Conservation (phyloP, 2,888 invertebrate species). For the Lepidocyrtinus sp. region DNA sequence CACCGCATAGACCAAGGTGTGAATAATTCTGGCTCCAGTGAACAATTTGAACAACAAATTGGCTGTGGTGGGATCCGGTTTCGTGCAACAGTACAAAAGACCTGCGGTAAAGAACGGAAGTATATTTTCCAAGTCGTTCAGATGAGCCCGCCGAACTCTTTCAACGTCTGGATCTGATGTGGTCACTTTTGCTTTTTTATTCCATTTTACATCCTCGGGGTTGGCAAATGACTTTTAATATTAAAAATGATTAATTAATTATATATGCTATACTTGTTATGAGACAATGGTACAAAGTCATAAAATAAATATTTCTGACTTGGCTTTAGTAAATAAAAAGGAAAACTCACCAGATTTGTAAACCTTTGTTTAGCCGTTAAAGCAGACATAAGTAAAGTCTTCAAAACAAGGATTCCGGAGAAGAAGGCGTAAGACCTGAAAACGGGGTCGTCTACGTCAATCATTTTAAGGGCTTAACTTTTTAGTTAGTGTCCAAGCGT, state of each 20-base stretch:
- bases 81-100: slow-evolving; percentile 77
- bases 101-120: slow-evolving; percentile 78
- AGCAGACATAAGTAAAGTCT: slow-evolving; percentile 73
- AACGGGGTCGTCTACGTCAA: slow-evolving; percentile 34
- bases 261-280: not conserved
- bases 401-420: slow-evolving; percentile 71
- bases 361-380: slow-evolving; percentile 73
- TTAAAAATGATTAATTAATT: no score
- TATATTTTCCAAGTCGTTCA: slow-evolving; percentile 83
- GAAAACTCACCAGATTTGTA: slow-evolving; percentile 72
- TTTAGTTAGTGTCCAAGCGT: no score
- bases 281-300: not conserved
- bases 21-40: slow-evolving; percentile 76
- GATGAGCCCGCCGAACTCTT: slow-evolving; percentile 78
- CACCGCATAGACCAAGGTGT: slow-evolving; percentile 79
- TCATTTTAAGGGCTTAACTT: no score
- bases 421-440: slow-evolving; percentile 48
- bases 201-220: slow-evolving; percentile 74
- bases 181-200: slow-evolving; percentile 72
- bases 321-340: not conserved
- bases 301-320: slow-evolving; percentile 4
- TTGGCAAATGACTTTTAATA: slow-evolving; percentile 75
- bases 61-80: slow-evolving; percentile 75
- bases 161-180: slow-evolving; percentile 75
- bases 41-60: slow-evolving; percentile 76